Conservation (phyloP, 1,140 invertebrate genomes). For the Bicyclus anynana region DNA sequence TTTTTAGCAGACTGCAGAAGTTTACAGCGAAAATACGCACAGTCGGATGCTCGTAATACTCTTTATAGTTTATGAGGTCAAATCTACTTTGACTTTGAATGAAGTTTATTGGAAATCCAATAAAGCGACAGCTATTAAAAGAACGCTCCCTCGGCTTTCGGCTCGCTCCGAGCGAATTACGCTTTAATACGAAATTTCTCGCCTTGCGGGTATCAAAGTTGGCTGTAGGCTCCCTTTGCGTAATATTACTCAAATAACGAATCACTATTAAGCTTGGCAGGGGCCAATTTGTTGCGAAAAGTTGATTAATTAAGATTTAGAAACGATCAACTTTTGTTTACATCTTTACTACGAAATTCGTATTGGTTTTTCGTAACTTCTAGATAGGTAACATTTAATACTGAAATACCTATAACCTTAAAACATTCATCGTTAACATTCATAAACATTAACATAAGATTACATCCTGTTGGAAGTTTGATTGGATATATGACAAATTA, state of each 20-base stretch:
- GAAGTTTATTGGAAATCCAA: constrained; percentile 3
- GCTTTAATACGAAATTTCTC: constrained; percentile 1
- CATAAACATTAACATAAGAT: no score
- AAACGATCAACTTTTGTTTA: background rate
- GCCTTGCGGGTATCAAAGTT: background rate
- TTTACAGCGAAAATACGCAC: background rate
- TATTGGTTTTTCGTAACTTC: no score
- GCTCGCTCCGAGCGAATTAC: background rate
- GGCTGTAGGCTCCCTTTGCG: background rate
- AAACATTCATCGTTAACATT: background rate
- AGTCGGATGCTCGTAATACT: background rate
- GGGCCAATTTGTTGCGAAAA: background rate
- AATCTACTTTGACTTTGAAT: background rate
- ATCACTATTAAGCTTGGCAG: background rate
- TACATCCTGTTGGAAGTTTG: no score
- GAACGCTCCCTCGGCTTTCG: constrained; percentile 1
- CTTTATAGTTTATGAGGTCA: background rate
- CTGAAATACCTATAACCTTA: background rate
- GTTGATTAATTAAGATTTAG: background rate
- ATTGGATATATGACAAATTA: no score
- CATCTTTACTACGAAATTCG: no score
- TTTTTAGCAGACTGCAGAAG: no score
- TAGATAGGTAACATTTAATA: no score
- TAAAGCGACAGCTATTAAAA: constrained; percentile 4
- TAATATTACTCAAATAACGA: background rate